phyloP scores from a whole-genome alignment of 1,140 invertebrate genomes.

The Oryctes rhinoceros region DNA sequence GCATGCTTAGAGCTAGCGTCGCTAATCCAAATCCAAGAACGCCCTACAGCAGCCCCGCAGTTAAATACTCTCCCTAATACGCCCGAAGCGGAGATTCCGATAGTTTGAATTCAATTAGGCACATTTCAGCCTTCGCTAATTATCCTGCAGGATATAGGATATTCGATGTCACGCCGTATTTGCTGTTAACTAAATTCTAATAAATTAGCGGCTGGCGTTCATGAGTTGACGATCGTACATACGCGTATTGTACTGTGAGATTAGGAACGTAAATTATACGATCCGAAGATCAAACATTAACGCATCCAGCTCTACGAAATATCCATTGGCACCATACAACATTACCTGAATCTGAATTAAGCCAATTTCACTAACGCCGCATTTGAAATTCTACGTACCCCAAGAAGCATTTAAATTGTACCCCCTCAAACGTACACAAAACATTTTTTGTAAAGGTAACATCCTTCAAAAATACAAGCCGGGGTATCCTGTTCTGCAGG shows the following conservation, averaged over 20 bases:
- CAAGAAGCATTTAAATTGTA: too few species aligned
- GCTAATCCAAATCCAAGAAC: neutral
- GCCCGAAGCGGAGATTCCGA: neutral
- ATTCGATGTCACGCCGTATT: conserved; percentile 8
- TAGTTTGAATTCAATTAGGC: conserved; percentile 15
- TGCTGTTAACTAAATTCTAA: conserved; percentile 11
- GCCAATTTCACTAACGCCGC: too few species aligned
- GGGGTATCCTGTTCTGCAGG: neutral
- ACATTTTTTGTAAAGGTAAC: neutral
- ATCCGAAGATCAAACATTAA: neutral
- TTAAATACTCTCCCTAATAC: neutral
- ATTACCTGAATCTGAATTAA: too few species aligned
- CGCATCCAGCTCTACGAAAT: too few species aligned
- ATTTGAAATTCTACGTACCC: too few species aligned
- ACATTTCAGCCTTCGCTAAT: neutral
- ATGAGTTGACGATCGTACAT: neutral
- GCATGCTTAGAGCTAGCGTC: neutral
- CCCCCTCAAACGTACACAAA: neutral
- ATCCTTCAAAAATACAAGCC: neutral
- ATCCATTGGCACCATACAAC: too few species aligned
- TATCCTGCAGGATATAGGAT: neutral
- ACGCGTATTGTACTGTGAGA: neutral
- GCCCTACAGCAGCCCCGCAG: neutral
- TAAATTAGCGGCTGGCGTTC: neutral
- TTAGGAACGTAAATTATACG: neutral